A percentile compares a stretch with the other conserved stretches of the same genome.
Evolutionary conservation across 2,113 vertebrate genomes (phyloP).

Genomic region (Bostrychus sinensis): DNA sequence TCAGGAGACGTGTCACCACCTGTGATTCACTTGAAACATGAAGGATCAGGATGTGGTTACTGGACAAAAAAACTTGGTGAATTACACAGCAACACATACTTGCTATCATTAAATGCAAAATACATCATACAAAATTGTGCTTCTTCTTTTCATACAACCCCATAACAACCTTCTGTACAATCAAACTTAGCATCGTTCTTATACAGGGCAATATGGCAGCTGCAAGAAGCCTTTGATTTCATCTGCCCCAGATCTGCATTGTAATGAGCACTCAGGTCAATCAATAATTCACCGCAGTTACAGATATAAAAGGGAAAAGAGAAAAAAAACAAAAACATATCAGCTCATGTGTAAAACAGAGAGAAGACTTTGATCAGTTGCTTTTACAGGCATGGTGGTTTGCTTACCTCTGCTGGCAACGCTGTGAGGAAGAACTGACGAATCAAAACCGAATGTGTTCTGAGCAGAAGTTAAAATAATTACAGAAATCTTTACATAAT

Average conservation of each 20-base stretch:
- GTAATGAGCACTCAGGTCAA: constrained; percentile 83
- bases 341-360: constrained; percentile 77
- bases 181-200: constrained; percentile 35
- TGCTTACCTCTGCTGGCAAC: constrained; percentile 24
- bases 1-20: constrained; percentile 5
- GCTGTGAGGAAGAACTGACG: neutral
- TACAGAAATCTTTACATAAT: too few species aligned
- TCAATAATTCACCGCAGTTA: constrained; percentile 87
- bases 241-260: constrained; percentile 80
- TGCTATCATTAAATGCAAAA: constrained; percentile 53
- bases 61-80: neutral
- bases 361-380: constrained; percentile 78
- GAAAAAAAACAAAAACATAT: constrained; percentile 59
- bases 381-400: constrained; percentile 55
- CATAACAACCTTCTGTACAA: constrained; percentile 62
- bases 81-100: neutral
- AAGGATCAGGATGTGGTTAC: neutral
- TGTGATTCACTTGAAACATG: constrained; percentile 1
- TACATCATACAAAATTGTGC: constrained; percentile 45
- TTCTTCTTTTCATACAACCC: constrained; percentile 46
- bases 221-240: constrained; percentile 83
- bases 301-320: constrained; percentile 61
- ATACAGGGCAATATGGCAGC: constrained; percentile 76
- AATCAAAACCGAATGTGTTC: constrained; percentile 4
- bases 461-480: neutral